phyloP scores from a whole-genome alignment of 1,140 invertebrate species.

The Cephus cinctus region DNA sequence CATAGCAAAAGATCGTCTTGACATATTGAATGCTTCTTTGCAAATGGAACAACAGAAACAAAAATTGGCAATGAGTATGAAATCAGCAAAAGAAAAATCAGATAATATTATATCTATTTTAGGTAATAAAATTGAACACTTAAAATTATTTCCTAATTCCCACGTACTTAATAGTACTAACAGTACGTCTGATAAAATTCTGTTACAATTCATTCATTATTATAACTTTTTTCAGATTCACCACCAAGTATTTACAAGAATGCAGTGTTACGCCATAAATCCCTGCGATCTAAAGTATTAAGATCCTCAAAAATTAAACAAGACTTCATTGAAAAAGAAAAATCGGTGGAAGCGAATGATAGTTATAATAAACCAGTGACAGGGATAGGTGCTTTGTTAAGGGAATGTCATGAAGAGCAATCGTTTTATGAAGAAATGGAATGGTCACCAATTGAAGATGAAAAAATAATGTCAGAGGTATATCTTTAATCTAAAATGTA shows the following conservation, averaged over 20 bases:
- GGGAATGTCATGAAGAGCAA: slow-evolving; percentile 8
- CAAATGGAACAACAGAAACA: no score
- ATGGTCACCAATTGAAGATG: slow-evolving; percentile 49
- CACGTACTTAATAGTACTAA: background rate
- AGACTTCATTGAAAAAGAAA: slow-evolving; percentile 8
- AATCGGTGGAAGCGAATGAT: slow-evolving; percentile 11
- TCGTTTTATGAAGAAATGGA: slow-evolving; percentile 47
- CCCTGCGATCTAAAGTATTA: slow-evolving; percentile 6
- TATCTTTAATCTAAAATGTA: background rate
- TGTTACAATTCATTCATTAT: background rate
- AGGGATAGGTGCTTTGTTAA: background rate
- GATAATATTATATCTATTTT: background rate
- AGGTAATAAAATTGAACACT: slow-evolving; percentile 18
- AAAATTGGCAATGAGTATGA: background rate
- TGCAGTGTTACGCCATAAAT: slow-evolving; percentile 17
- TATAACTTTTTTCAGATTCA: background rate
- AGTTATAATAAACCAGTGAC: background rate
- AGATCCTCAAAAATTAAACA: background rate
- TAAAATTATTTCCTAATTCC: slow-evolving; percentile 22
- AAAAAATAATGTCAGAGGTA: slow-evolving; percentile 42
- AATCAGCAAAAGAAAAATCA: background rate
- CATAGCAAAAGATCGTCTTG: slow-evolving; percentile 3
- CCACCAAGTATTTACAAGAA: slow-evolving; percentile 20
- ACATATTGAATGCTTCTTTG: background rate
- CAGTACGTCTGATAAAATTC: background rate